A percentile compares a stretch with the other conserved stretches of the same genome.
Evolutionary conservation across 2,113 vertebrate species (phyloP).

Genomic region (Argyrosomus japonicus): DNA sequence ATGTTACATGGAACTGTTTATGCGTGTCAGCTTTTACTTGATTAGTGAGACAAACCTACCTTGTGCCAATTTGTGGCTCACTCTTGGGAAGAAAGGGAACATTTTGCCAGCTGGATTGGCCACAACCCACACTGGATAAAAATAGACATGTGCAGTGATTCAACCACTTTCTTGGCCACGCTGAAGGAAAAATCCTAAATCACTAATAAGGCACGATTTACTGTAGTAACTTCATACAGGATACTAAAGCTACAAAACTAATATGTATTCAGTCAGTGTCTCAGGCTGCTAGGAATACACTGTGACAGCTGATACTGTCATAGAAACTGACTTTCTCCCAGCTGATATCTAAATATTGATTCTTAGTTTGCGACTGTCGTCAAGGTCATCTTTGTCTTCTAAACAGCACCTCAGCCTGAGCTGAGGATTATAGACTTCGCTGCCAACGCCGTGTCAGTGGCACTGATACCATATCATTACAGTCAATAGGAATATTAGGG

Average conservation of each 20-base stretch:
- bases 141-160: conserved; percentile 36
- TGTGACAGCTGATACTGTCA: not conserved
- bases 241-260: not conserved
- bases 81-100: conserved; percentile 11
- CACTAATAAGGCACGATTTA: not conserved
- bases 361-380: not conserved
- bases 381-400: not conserved
- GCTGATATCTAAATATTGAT: not conserved
- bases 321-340: not conserved
- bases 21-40: conserved; percentile 23
- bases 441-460: conserved; percentile 6
- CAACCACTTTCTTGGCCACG: conserved; percentile 31
- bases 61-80: conserved; percentile 53
- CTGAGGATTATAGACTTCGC: not conserved
- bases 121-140: conserved; percentile 37
- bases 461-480: conserved; percentile 6
- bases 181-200: conserved; percentile 28
- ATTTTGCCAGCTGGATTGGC: conserved; percentile 40
- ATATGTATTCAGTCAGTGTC: not conserved
- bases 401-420: conserved; percentile 1
- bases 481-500: not conserved
- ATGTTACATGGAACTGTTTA: conserved; percentile 4
- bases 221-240: not conserved
- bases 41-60: conserved; percentile 29
- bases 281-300: not conserved